Evolutionary conservation across 2,888 invertebrate species (phyloP), one percentile per base, ranked within the genome.

Genomic region (Polia nebulosa): DNA sequence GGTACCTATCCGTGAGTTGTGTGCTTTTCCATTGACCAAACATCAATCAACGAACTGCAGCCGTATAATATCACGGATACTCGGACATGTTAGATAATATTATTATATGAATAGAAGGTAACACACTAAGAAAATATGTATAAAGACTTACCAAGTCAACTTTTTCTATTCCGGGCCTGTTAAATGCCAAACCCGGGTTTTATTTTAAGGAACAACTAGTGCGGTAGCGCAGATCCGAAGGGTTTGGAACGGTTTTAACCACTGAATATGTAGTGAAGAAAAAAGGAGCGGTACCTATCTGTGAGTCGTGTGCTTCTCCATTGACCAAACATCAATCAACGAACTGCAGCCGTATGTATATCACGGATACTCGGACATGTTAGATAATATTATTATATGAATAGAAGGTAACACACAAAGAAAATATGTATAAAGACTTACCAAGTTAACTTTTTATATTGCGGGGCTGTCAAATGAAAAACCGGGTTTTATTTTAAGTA

Each of bases 401-500:
- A 68, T 36, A 25, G 15, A 44, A 60, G 36, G 62, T 55, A 44
- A 41, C 6, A 29, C 17, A 36, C 13, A 72, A 65, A 58, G 25
- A 61, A 57, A 61, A 51, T 59, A n/a, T n/a, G n/a, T n/a, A 13
- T 11, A 45, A 72, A 61, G 27, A 72, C 72, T 56, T 44, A 72
- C 45, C 17, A 25, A 27, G 53, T 44, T 34, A 29, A 17, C 3
- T 25, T 45, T 41, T 70, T 20, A 44, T 55, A 27, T 32, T 29
- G 34, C 44, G 17, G 7, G 27, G 29, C 44, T 39, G 47, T 49
- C 34, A 67, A 72, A 39, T 11, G 47, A 34, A 36, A 20, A 29
- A 25, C n/a, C 11, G 20, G 17, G 32, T 57, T 45, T 57, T n/a
- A n/a, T n/a, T 71, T 15, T 25, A 71, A 71, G 39, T 17, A 39